Base-by-base conservation (phyloP, 2,888 invertebrate species). In the Ligdia adustata region DNA sequence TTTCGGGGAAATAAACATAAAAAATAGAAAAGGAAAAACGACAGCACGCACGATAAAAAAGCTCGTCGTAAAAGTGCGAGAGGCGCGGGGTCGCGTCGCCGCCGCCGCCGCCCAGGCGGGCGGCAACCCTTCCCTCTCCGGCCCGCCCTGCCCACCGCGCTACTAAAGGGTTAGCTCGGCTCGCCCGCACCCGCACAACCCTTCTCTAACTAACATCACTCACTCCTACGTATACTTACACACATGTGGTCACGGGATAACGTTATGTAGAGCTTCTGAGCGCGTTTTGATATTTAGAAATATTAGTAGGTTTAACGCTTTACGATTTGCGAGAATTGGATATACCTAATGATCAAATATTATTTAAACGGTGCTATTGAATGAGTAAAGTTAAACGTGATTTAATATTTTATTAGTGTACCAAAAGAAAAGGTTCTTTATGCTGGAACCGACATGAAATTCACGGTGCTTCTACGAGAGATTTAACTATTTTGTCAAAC, bases 1-100 rank as follows among this genome's bases (percentile, higher is more conserved):
- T 90, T 85, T 88, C 81, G 83, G 87, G 90, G 90, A 90, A 90
- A 90, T 90, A 90, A 91, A 90, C 90, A 90, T 90, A 90, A 91
- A 91, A 90, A 90, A 89, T 89, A 88, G 90, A 87, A 89, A 88
- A 90, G 88, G 90, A 89, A 90, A 90, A 90, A 87, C 88, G 89
- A 85, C 89, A 85, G 84, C 87, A 88, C 89, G 88, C 88, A 87
- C 90, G 89, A 90, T 90, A 90, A 90, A 90, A 89, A 89, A 88
- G 82, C 85, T 85, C 82, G 82, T 86, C 85, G 86, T 87, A 87
- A 89, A 88, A 86, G 79, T 82, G 82, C 74, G 79, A 75, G 75
- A 67, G 72, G 76, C 72, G 69, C 70, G 69, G 62, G 62, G 52
- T 63, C 60, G 65, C 68, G 69, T 72, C 71, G 76, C 76, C 69